Conservation (phyloP, 2,113 vertebrate species). For the Xiphophorus couchianus region DNA sequence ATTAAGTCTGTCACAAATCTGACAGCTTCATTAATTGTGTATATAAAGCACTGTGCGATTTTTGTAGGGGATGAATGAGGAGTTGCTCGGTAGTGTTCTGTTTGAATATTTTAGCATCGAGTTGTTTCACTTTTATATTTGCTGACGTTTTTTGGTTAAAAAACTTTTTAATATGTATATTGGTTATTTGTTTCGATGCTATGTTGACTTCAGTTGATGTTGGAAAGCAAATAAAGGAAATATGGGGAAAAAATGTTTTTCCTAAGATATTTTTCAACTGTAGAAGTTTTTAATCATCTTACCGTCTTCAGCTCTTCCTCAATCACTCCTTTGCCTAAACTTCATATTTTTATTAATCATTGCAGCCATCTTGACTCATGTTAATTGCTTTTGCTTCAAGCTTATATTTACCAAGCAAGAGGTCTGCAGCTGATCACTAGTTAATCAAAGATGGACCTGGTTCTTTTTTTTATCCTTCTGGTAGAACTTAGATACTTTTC, state of each 20-base stretch:
- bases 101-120: conserved; percentile 59
- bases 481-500: neutral
- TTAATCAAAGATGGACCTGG: too few relatives aligned
- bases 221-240: conserved; percentile 67
- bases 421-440: too few relatives aligned
- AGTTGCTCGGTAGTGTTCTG: conserved; percentile 55
- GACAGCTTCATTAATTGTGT: conserved; percentile 49
- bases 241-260: neutral
- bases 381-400: too few relatives aligned
- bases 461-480: too few relatives aligned
- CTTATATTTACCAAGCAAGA: too few relatives aligned
- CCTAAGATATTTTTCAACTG: neutral
- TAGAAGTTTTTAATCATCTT: too few relatives aligned
- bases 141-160: conserved; percentile 37
- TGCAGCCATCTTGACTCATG: too few relatives aligned
- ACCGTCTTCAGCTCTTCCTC: too few relatives aligned
- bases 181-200: conserved; percentile 63
- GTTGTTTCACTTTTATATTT: conserved; percentile 52
- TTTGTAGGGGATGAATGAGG: conserved; percentile 28
- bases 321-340: too few relatives aligned
- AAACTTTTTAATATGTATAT: conserved; percentile 71
- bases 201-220: conserved; percentile 66
- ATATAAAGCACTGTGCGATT: conserved; percentile 57
- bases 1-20: conserved; percentile 33
- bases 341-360: too few relatives aligned